Evolutionary conservation across 2,113 vertebrate genomes (phyloP).

Genomic region (Pluvialis apricaria): DNA sequence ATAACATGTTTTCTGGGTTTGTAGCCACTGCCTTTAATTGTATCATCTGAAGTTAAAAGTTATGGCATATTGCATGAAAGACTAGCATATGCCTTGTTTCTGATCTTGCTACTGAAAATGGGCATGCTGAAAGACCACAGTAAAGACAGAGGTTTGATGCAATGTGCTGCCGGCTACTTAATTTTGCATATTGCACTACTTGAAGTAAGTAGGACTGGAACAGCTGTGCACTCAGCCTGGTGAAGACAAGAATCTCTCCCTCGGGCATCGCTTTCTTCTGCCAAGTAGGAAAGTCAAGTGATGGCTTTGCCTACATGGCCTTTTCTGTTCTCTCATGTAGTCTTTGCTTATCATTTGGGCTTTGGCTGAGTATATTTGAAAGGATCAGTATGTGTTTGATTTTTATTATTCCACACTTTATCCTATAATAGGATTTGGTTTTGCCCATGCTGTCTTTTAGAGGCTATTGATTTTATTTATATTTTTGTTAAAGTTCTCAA

Average conservation of each 20-base stretch:
- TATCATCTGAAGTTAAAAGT: not conserved
- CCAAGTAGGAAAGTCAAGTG: slow-evolving; percentile 13
- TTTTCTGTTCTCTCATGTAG: not conserved
- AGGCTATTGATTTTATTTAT: not conserved
- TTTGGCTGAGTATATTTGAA: not conserved
- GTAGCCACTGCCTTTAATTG: not conserved
- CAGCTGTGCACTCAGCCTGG: not conserved
- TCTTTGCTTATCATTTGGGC: not conserved
- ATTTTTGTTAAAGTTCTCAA: not conserved
- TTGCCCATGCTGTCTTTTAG: not conserved
- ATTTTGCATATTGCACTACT: not conserved
- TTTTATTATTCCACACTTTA: not conserved
- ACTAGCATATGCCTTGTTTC: not conserved
- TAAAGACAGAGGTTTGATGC: not conserved
- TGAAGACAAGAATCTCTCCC: not conserved
- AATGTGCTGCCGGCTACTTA: not conserved
- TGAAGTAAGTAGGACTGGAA: not conserved
- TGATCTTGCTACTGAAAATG: not conserved
- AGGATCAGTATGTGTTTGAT: not conserved
- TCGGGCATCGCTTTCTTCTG: not conserved
- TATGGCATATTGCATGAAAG: not conserved
- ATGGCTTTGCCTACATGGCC: not conserved
- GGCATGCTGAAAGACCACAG: not conserved
- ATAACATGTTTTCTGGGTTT: not conserved
- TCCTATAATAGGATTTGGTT: not conserved